A percentile compares a stretch with the other conserved stretches of the same genome.
Evolutionary conservation across 2,888 invertebrate species (phyloP).

Genomic region (Melitaea athalia): DNA sequence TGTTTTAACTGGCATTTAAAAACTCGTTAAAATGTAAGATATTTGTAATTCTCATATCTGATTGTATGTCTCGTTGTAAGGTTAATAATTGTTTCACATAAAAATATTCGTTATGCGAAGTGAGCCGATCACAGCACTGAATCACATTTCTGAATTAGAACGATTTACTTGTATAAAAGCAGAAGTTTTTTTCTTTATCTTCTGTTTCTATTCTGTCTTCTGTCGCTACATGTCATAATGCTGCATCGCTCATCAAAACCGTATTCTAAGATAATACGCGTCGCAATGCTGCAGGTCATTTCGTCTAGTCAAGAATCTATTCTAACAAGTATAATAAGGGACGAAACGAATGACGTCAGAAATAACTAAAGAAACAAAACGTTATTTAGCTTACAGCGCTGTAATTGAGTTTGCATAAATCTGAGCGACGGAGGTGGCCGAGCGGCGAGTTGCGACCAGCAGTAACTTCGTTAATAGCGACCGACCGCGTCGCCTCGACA

Average conservation of each 20-base stretch:
- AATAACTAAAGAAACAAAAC: conserved; percentile 7
- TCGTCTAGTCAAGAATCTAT: too few relatives aligned
- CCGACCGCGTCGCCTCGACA: conserved; percentile 31
- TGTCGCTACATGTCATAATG: too few relatives aligned
- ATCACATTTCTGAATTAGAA: neutral
- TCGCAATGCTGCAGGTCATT: neutral
- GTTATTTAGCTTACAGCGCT: conserved; percentile 20
- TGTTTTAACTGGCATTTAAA: too few relatives aligned
- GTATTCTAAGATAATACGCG: neutral
- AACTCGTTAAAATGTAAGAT: too few relatives aligned
- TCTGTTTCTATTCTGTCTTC: too few relatives aligned
- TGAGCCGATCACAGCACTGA: neutral
- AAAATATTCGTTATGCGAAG: neutral
- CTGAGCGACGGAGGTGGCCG: conserved; percentile 45
- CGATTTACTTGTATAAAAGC: neutral
- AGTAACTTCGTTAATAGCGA: conserved; percentile 58
- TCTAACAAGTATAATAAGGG: neutral
- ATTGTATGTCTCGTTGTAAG: too few relatives aligned
- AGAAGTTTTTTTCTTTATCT: neutral
- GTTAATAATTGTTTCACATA: neutral
- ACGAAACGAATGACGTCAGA: neutral
- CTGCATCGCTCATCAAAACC: too few relatives aligned
- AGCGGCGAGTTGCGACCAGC: conserved; percentile 51
- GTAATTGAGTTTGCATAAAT: conserved; percentile 42
- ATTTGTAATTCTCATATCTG: too few relatives aligned